Conservation (phyloP, 1,140 invertebrate genomes). For the Eriocheir sinensis region DNA sequence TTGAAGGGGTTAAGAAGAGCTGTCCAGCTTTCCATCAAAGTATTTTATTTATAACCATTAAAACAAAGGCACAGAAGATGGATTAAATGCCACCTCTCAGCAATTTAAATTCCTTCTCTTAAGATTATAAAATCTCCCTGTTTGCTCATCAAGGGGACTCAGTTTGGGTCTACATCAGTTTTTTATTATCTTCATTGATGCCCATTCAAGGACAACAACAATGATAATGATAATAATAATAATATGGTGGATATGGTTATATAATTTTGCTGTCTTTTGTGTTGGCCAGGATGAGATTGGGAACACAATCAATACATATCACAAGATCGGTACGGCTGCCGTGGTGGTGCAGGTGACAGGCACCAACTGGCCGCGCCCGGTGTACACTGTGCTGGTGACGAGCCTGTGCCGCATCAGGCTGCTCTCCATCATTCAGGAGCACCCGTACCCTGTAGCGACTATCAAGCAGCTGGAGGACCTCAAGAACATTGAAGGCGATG, state of each 20-base stretch:
- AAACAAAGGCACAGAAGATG: too few relatives aligned
- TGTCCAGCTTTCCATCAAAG: too few relatives aligned
- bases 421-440: constrained; percentile 83
- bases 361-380: constrained; percentile 84
- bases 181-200: too few relatives aligned
- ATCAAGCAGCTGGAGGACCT: constrained; percentile 84
- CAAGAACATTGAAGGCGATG: constrained; percentile 79
- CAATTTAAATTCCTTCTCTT: too few relatives aligned
- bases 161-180: too few relatives aligned
- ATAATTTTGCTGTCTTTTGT: not conserved
- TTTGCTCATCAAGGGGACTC: too few relatives aligned
- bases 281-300: not conserved
- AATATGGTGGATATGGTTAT: not conserved
- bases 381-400: constrained; percentile 84
- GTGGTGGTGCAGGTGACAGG: constrained; percentile 84
- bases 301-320: constrained; percentile 7
- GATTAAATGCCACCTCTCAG: too few relatives aligned
- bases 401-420: constrained; percentile 84
- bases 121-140: too few relatives aligned
- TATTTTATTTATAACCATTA: too few relatives aligned
- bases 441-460: constrained; percentile 83
- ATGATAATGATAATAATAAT: too few relatives aligned
- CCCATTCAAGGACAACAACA: too few relatives aligned
- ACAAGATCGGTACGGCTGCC: constrained; percentile 83
- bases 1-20: too few relatives aligned